Conservation (phyloP, 2,888 invertebrate genomes). For the Heterodera filipjevi region DNA sequence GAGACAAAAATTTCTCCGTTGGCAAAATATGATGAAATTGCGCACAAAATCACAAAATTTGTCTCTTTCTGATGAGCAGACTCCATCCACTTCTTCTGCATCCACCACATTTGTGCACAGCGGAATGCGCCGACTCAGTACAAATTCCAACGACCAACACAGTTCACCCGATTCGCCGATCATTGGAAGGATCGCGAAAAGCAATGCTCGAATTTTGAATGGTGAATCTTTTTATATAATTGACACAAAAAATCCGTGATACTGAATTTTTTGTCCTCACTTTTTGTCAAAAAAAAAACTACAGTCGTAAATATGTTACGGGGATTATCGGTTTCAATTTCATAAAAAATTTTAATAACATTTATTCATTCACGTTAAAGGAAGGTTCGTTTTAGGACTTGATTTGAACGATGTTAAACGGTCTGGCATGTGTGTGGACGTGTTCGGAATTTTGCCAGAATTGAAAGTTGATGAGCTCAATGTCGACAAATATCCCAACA, state of each 20-base stretch:
- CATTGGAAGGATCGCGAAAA: constrained; percentile 37
- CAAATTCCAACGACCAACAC: constrained; percentile 24
- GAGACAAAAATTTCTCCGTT: too few relatives aligned
- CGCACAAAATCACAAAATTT: constrained; percentile 10
- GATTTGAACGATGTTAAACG: constrained; percentile 11
- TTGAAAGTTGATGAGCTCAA: constrained; percentile 24
- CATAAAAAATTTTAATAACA: constrained; percentile 2
- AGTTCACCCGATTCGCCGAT: constrained; percentile 39
- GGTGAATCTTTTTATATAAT: constrained; percentile 24
- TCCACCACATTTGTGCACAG: constrained; percentile 19
- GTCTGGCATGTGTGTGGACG: constrained; percentile 9
- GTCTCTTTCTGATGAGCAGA: constrained; percentile 4
- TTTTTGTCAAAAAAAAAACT: too few relatives aligned
- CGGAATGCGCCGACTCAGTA: constrained; percentile 23
- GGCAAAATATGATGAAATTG: constrained; percentile 11
- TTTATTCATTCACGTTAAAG: too few relatives aligned
- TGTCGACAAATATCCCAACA: constrained; percentile 30
- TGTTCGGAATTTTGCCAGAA: constrained; percentile 28
- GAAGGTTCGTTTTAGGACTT: constrained; percentile 28
- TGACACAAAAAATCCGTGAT: background rate
- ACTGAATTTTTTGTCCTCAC: background rate
- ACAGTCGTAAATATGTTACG: too few relatives aligned
- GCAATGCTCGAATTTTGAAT: constrained; percentile 41
- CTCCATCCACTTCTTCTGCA: constrained; percentile 21
- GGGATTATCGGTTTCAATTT: too few relatives aligned